Percentiles rank a stretch among this genome's conserved stretches.
These are phyloP conservation scores for Pteropus alecto DNA, from an alignment of 2,113 vertebrate species.

Conservation along the genomic window DNA sequence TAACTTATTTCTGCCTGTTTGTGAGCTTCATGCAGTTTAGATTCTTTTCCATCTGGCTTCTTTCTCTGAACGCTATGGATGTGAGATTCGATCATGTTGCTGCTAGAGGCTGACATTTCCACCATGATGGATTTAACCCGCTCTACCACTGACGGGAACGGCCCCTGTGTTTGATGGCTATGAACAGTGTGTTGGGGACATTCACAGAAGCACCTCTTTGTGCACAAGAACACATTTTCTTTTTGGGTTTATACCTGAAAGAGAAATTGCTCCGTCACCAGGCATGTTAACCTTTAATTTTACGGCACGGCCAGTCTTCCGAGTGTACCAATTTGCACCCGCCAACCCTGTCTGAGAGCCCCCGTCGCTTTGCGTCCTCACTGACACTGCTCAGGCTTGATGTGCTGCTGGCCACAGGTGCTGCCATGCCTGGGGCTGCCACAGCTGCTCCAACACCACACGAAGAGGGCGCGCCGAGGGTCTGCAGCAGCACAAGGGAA, in stretches of 20 bases:
- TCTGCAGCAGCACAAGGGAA: not conserved
- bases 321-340: not conserved
- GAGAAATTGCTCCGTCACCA: not conserved
- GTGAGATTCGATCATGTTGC: not conserved
- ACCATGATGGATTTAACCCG: fast-evolving
- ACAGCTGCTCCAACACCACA: not conserved
- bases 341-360: not conserved
- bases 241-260: not conserved
- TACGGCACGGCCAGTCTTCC: not conserved
- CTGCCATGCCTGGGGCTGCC: not conserved
- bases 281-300: not conserved
- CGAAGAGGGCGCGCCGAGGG: not conserved
- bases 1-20: not conserved
- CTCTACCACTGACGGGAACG: not conserved
- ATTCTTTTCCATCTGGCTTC: not conserved
- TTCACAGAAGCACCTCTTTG: not conserved
- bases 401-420: not conserved
- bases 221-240: not conserved
- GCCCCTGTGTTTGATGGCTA: not conserved
- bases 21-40: not conserved
- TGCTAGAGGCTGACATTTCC: not conserved
- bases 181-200: not conserved
- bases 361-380: not conserved
- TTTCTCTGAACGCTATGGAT: not conserved
- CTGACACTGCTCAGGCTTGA: not conserved